phyloP scores from a whole-genome alignment of 2,797 vertebrate species.

The Ptychadena robeensis region DNA sequence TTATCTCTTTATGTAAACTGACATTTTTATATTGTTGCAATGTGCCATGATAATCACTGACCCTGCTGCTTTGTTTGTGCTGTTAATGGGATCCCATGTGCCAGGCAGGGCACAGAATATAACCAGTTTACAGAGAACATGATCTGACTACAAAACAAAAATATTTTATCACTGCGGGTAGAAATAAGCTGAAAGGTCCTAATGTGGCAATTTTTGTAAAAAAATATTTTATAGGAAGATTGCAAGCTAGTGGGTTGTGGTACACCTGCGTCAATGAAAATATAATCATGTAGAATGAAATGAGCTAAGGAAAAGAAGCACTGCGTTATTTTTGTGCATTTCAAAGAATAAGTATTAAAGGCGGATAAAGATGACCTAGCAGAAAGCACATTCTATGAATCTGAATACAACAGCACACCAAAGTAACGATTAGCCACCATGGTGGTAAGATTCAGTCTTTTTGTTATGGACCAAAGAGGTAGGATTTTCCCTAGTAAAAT shows the following conservation, averaged over 20 bases:
- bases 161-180: not conserved
- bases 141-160: not conserved
- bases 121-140: not conserved
- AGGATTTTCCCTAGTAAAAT: too few relatives aligned
- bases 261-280: not conserved
- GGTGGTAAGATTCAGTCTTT: too few relatives aligned
- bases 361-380: too few relatives aligned
- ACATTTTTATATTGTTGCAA: constrained; percentile 2
- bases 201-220: not conserved
- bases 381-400: too few relatives aligned
- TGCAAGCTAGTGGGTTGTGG: not conserved
- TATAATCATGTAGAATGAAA: too few relatives aligned
- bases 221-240: not conserved
- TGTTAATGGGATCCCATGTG: constrained; percentile 15
- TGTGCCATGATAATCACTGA: not conserved
- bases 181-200: not conserved
- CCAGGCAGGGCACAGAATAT: not conserved
- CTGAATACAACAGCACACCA: too few relatives aligned
- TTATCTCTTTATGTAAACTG: constrained; percentile 7
- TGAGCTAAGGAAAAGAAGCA: not conserved
- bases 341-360: too few relatives aligned
- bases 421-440: too few relatives aligned
- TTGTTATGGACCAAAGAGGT: too few relatives aligned
- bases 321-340: too few relatives aligned
- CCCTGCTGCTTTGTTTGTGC: constrained; percentile 10